A percentile compares a stretch with the other conserved stretches of the same genome.
phyloP scores from a whole-genome alignment of 2,888 invertebrate species.

The Empis livida region DNA sequence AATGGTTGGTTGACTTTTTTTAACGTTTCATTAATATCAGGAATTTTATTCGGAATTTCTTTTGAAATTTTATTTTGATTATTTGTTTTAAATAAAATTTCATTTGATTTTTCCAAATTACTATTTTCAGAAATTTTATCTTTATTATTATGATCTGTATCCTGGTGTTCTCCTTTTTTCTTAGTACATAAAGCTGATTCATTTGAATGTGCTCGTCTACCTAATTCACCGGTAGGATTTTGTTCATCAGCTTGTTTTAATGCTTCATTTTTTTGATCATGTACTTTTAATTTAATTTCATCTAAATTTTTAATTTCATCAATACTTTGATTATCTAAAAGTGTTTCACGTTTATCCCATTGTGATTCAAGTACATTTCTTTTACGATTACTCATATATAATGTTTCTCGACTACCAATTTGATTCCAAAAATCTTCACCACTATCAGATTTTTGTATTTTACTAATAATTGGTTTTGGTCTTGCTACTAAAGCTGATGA shows the following conservation, averaged over 20 bases:
- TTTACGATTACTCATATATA: conserved; percentile 45
- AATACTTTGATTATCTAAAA: conserved; percentile 9
- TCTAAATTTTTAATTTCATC: conserved; percentile 11
- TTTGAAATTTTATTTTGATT: conserved; percentile 7
- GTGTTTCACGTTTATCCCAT: conserved; percentile 15
- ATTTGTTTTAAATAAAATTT: too few species aligned
- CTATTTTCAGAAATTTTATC: neutral
- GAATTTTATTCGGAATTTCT: conserved; percentile 11
- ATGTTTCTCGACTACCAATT: conserved; percentile 52
- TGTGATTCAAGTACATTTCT: conserved; percentile 38
- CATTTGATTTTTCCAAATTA: conserved; percentile 12
- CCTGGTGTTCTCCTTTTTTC: conserved; percentile 8
- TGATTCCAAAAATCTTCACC: conserved; percentile 49
- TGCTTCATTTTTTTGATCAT: conserved; percentile 13
- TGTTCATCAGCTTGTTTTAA: conserved; percentile 15
- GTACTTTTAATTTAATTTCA: conserved; percentile 14
- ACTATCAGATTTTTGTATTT: conserved; percentile 27
- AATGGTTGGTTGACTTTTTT: conserved; percentile 9
- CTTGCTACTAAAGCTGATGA: neutral
- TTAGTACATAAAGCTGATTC: conserved; percentile 12
- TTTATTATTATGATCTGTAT: conserved; percentile 8
- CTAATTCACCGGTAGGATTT: neutral
- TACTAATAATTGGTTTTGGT: conserved; percentile 5
- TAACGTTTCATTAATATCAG: conserved; percentile 2
- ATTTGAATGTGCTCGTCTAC: conserved; percentile 14